Base-by-base conservation (phyloP, 1,140 invertebrate species). In the Magallana ariakensis region DNA sequence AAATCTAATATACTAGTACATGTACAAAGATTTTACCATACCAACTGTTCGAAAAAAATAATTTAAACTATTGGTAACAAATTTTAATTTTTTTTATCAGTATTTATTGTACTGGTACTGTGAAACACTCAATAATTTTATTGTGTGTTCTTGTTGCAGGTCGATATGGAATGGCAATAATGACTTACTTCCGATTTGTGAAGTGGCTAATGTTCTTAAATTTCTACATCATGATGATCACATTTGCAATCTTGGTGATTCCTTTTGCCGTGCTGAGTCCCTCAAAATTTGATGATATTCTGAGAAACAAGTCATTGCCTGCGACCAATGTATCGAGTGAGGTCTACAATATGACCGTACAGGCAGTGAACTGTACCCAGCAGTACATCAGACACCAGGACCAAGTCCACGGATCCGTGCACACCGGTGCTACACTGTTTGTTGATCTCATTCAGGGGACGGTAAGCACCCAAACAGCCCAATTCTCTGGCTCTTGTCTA, bases 121-220 rank as follows among this genome's bases (percentile, higher is more conserved):
- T 46, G 5, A 46, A 46, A 46, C 33, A 46, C 33, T 46, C 33
- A 46, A 5, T 46, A 2, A 46, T 46, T 46, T 46, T 46, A 5
- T 46, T 5, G 1, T 46, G 33, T 46, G 5, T 46, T 60, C 5
- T 70, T 75, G 19, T 86, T 86, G 19, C 85, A 88, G 87, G 87
- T 83, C 26, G 66, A 53, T 88, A 84, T 84, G 87, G 87, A 10
- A 88, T 84, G 46, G 87, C 87, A 22, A 56, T 88, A 5, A 88
- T 88, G 87, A 86, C 87, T 1, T 88, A 88, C 66, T 88, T 88
- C 80, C 56, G 82, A 1, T 88, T 88, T 60, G 81, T 88, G 10
- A 88, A 88, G 75, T 88, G 87, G 87, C 55, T 88, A 33, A 46
- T 88, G 85, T 86, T 80, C 46, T 62, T 88, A n/a, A 88, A 88